phyloP scores from a whole-genome alignment of 2,888 invertebrate species.

The Drosophila ezoana region DNA sequence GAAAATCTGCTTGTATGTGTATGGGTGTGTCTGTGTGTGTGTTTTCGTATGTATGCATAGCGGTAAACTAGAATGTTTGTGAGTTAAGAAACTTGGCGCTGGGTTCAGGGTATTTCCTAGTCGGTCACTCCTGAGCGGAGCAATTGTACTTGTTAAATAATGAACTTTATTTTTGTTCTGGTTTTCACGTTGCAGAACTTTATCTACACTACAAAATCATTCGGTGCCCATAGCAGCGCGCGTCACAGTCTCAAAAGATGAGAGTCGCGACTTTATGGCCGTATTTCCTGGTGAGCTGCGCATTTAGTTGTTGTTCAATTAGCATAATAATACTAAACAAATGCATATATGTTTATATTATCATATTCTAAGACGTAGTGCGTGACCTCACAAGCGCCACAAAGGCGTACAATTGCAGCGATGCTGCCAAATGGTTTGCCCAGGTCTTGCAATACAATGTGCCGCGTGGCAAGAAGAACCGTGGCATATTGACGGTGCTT shows the following conservation, averaged over 20 bases:
- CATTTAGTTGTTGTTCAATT: constrained; percentile 41
- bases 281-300: constrained; percentile 88
- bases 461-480: constrained; percentile 94
- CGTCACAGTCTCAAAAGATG: constrained; percentile 91
- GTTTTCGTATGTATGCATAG: too few relatives aligned
- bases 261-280: constrained; percentile 94
- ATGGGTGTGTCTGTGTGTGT: too few relatives aligned
- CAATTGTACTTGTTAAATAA: too few relatives aligned
- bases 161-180: neutral
- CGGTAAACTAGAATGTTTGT: too few relatives aligned
- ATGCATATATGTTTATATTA: neutral
- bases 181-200: constrained; percentile 72
- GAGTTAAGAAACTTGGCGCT: too few relatives aligned
- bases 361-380: constrained; percentile 88
- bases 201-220: constrained; percentile 83
- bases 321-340: constrained; percentile 64
- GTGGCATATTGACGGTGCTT: constrained; percentile 90
- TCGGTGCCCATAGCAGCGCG: constrained; percentile 86
- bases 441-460: constrained; percentile 96
- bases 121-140: too few relatives aligned
- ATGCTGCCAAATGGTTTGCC: constrained; percentile 92
- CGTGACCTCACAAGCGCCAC: constrained; percentile 92
- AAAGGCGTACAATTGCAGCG: constrained; percentile 91
- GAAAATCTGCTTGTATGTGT: too few relatives aligned
- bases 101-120: too few relatives aligned